Base-by-base conservation (phyloP, 2,113 vertebrate species). In the Phaethornis superciliosus region DNA sequence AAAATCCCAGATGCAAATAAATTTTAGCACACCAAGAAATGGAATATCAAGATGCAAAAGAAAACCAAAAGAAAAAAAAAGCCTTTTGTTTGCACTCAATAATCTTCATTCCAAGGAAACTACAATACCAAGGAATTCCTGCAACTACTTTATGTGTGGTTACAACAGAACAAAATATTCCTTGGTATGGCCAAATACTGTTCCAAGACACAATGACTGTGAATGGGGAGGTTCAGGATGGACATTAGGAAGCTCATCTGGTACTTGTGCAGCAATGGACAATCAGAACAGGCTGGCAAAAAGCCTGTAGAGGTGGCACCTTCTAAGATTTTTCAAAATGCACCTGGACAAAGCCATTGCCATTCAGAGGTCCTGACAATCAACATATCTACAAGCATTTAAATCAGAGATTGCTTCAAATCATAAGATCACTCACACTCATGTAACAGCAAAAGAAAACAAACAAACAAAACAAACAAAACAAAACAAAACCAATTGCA, bases 81-180 rank as follows among this genome's bases (percentile, higher is more conserved):
- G 24, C n/a, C 35, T 52, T 37, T 81, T 95, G 84, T 95, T 95
- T 81, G 78, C 62, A 76, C 33, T 81, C 33, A 62, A 81, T 81
- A 71, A 93, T 87, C 81, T 92, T 81, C 49, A 94, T 81, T 87
- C 93, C 81, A 93, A 91, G 87, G 85, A 81, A 93, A 91, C 54
- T 52, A 76, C 70, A 68, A 85, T 40, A 89, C 77, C 74, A 87
- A 87, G 77, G 89, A 95, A 95, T 94, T 89, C 94, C 86, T 86
- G 77, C 63, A 86, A 37, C 59, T 88, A 58, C 84, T 87, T 64
- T 62, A 93, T 46, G 49, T 44, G 33, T 59, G 0, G 58, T 35
- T 89, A 56, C 60, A 95, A 49, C 8, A 37, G 37, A 87, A 84
- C 52, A 91, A 78, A 90, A 68, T 35, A 81, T 14, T 81, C 62